Conservation (phyloP, 2,113 vertebrate genomes). For the Pheucticus melanocephalus region DNA sequence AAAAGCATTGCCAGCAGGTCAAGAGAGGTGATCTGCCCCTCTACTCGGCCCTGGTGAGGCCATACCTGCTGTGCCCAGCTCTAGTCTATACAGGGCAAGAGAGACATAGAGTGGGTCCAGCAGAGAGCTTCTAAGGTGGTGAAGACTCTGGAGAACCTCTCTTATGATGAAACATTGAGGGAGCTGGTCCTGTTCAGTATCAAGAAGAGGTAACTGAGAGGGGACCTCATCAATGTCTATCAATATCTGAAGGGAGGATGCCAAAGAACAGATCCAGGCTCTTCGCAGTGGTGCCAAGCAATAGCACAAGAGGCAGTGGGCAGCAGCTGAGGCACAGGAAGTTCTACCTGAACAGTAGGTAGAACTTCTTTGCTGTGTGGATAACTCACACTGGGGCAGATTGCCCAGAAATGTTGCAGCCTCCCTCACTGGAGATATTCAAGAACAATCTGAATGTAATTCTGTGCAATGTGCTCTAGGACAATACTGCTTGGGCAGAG, state of each 20-base stretch:
- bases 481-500: rapidly evolving
- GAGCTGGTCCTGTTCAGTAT: background rate
- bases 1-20: background rate
- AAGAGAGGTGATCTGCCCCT: background rate
- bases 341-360: background rate
- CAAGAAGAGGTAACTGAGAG: background rate
- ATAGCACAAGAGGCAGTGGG: background rate
- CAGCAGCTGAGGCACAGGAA: background rate
- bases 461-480: background rate
- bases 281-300: background rate
- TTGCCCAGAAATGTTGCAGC: background rate
- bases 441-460: background rate
- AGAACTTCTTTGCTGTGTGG: background rate
- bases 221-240: rapidly evolving
- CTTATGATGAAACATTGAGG: background rate
- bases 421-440: background rate
- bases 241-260: background rate
- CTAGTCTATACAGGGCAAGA: background rate
- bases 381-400: background rate
- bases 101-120: background rate
- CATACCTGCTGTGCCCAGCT: background rate
- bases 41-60: background rate
- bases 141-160: background rate
- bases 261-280: background rate
- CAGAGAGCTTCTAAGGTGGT: rapidly evolving